Base-by-base conservation (phyloP, 2,113 vertebrate species). In the Gallinago media region DNA sequence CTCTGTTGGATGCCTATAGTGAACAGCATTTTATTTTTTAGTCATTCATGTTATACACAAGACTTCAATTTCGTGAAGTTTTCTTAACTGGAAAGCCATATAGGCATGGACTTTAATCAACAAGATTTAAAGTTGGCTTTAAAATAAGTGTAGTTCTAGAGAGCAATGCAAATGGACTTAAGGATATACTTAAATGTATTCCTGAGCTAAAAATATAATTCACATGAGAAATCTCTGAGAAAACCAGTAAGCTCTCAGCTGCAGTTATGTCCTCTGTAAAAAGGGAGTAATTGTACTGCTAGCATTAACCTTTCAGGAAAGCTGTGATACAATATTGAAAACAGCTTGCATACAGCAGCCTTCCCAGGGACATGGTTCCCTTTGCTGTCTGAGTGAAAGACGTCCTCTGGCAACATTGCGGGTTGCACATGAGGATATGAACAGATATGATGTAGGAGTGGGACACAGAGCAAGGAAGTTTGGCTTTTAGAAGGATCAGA, bases 341-440 rank as follows among this genome's bases (percentile, higher is more conserved):
- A 47, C 55, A 92, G 68, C 56, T 84, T 77, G 76, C 75, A 34
- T 17, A 8, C 19, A 77, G 75, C 88, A 84, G 55, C 44, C 38
- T 78, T 68, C 61, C 16, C 0, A 71, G 20, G 38, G 56, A 67
- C 14, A 14, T 0, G 22, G 55, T 80, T 91, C 29, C 32, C 44
- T 71, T 83, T 59, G 42, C 63, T 89, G 52, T 62, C 68, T 74
- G 27, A 67, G 32, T 21, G 47, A 66, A 58, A 66, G 50, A 32
- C 0, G 0, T 31, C 54, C 16, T 92, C 34, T 0, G 0, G 21
- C 40, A 44, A 3, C 29, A 13, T 0, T 14, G 18, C 0, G 0
- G 38, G 11, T 61, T n/a, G 67, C 34, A 32, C 52, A 4, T 14
- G 40, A 55, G 25, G 31, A 4, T 67, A 7, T 17, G 42, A 86